Evolutionary conservation across 2,113 vertebrate genomes (phyloP).

Genomic region (Spizaetus ornatus): DNA sequence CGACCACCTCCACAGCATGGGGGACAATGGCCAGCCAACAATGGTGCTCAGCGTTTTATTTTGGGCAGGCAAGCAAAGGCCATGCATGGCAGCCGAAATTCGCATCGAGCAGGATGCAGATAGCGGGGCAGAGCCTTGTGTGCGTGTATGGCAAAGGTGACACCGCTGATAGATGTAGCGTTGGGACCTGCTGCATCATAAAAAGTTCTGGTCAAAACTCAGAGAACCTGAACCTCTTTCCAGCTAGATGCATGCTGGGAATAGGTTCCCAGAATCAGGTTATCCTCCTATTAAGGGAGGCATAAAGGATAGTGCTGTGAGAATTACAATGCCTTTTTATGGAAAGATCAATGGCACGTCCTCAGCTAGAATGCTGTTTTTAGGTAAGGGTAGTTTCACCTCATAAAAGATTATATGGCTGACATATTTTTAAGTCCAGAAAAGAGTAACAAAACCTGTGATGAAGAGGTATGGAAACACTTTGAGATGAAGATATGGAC

Average conservation of each 20-base stretch:
- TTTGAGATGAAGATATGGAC: slow-evolving; percentile 25
- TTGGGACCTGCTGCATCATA: not conserved
- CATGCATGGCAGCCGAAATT: not conserved
- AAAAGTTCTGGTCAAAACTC: slow-evolving; percentile 20
- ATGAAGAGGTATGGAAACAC: slow-evolving; percentile 23
- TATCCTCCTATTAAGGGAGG: slow-evolving; percentile 1
- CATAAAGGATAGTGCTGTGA: not conserved
- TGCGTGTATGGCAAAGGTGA: not conserved
- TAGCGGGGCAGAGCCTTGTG: fast-evolving
- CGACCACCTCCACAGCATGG: not conserved
- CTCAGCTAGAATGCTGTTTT: slow-evolving; percentile 26
- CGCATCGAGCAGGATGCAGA: not conserved
- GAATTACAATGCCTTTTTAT: slow-evolving; percentile 50
- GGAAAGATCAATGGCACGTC: slow-evolving; percentile 51
- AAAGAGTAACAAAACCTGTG: slow-evolving; percentile 14
- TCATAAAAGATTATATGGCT: slow-evolving; percentile 57
- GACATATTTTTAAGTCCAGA: slow-evolving; percentile 36
- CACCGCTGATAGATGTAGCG: not conserved
- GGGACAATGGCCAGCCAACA: not conserved
- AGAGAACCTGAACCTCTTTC: not conserved
- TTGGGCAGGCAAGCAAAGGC: not conserved
- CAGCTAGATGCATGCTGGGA: not conserved
- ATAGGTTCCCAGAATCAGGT: slow-evolving; percentile 42
- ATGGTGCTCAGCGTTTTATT: not conserved
- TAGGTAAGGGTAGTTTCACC: slow-evolving; percentile 48